Percentiles rank a stretch among this genome's conserved stretches.
Conservation (phyloP, 1,140 invertebrate genomes). For the Amyelois transitella region DNA sequence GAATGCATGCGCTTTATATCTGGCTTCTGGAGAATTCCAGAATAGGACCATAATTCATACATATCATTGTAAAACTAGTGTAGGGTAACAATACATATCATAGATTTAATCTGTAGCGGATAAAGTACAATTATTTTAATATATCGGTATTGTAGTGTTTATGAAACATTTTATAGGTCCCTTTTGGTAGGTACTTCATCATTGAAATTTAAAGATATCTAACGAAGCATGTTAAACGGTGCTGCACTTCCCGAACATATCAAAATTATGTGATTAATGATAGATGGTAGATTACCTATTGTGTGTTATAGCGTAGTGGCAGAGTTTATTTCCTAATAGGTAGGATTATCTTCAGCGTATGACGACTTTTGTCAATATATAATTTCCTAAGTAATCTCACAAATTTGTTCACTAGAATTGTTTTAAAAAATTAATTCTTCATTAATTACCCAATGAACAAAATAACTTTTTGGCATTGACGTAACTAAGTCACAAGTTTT, state of each 20-base stretch:
- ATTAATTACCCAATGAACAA: background rate
- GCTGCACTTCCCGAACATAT: conserved; percentile 52
- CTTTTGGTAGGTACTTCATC: conserved; percentile 33
- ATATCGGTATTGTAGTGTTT: conserved; percentile 66
- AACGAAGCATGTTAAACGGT: conserved; percentile 30
- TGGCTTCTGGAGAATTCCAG: conserved; percentile 67
- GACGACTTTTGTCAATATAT: conserved; percentile 2
- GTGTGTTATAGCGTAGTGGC: conserved; percentile 21
- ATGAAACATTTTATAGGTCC: conserved; percentile 56
- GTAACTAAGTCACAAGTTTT: no score
- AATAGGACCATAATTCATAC: conserved; percentile 67
- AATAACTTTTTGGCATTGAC: no score
- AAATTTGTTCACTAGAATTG: background rate
- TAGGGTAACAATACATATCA: conserved; percentile 50
- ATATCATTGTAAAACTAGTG: conserved; percentile 62
- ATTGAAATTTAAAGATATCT: conserved; percentile 16
- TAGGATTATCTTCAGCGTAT: background rate
- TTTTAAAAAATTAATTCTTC: background rate
- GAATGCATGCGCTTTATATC: conserved; percentile 72
- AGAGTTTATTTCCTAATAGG: conserved; percentile 4
- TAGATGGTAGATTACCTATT: conserved; percentile 43
- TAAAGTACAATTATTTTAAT: conserved; percentile 70
- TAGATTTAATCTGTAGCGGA: conserved; percentile 47
- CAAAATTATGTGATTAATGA: conserved; percentile 63
- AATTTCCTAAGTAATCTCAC: background rate